phyloP scores from a whole-genome alignment of 2,113 vertebrate genomes.

The Calidris pugnax region DNA sequence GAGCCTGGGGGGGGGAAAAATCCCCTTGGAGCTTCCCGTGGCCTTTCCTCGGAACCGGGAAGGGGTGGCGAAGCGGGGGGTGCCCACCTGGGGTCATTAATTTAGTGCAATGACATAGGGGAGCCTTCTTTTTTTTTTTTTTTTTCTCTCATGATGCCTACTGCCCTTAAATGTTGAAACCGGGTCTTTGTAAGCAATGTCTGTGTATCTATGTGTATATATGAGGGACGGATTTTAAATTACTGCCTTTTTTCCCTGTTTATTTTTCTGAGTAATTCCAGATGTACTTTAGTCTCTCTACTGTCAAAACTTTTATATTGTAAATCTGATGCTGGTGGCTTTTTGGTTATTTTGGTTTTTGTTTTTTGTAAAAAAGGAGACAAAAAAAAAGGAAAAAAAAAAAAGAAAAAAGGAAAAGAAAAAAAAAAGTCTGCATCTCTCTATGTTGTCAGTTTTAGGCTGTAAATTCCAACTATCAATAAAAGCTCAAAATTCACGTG shows the following conservation, averaged over 20 bases:
- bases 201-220: conserved; percentile 39
- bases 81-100: neutral
- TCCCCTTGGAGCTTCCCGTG: neutral
- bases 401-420: neutral
- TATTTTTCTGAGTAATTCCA: conserved; percentile 55
- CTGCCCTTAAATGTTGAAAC: conserved; percentile 33
- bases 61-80: neutral
- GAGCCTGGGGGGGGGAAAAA: neutral
- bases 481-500: neutral
- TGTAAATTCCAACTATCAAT: conserved; percentile 68
- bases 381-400: neutral
- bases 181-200: conserved; percentile 39
- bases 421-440: conserved; percentile 43
- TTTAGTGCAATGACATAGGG: neutral
- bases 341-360: conserved; percentile 23
- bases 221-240: neutral
- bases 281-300: conserved; percentile 54
- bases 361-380: neutral
- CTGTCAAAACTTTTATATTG: conserved; percentile 62
- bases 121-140: neutral
- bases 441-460: conserved; percentile 61
- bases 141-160: neutral
- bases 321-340: conserved; percentile 66
- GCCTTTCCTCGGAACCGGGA: neutral
- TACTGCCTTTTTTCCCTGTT: conserved; percentile 47